A percentile compares a stretch with the other conserved stretches of the same genome.
Evolutionary conservation across 1,140 invertebrate species (phyloP).

Genomic region (Cyphomyrmex costatus): DNA sequence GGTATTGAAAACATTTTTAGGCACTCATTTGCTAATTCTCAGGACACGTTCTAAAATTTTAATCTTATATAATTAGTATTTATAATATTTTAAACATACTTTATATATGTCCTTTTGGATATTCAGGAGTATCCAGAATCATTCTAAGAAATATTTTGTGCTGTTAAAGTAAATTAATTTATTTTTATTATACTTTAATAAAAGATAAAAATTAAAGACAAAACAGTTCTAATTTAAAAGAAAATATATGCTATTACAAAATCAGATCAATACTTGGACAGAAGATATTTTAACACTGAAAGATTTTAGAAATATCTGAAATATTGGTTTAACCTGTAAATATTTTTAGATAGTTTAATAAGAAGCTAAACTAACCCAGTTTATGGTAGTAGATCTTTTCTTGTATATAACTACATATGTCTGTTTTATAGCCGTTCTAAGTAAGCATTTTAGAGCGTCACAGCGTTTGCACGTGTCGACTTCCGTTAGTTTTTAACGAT

Average conservation of each 20-base stretch:
- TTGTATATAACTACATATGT: conserved; percentile 26
- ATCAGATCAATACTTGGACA: background rate
- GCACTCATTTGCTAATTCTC: no score
- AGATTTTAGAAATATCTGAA: background rate
- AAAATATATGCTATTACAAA: background rate
- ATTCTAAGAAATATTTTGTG: no score
- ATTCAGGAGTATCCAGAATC: no score
- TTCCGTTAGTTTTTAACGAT: conserved; percentile 55
- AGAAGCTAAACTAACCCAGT: conserved; percentile 20
- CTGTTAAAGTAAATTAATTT: background rate
- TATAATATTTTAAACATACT: no score
- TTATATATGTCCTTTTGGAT: no score
- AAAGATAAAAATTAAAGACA: background rate
- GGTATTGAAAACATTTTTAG: no score
- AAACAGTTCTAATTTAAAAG: background rate
- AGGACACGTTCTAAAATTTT: no score
- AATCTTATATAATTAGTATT: no score
- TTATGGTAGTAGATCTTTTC: conserved; percentile 1
- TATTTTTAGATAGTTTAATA: conserved; percentile 40
- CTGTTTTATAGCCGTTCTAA: conserved; percentile 32
- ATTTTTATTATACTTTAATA: background rate
- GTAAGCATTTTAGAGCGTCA: conserved; percentile 31
- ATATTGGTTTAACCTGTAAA: background rate
- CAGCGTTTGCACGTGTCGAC: conserved; percentile 35
- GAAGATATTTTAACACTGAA: background rate